Percentiles rank a stretch among this genome's conserved stretches.
Conservation (phyloP, 2,888 invertebrate genomes). For the Elmis aenea region DNA sequence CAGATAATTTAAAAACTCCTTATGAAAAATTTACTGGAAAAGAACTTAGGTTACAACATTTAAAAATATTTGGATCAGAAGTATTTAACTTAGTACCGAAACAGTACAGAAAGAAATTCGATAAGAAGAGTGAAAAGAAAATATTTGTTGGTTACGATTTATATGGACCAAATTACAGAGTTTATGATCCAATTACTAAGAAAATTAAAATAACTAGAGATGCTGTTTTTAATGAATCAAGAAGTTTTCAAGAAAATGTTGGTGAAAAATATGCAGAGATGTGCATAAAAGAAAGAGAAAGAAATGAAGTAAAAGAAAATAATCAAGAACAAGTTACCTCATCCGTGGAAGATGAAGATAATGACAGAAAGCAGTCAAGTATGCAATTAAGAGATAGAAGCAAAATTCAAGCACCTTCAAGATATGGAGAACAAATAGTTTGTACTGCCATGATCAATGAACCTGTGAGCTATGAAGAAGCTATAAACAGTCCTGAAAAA, state of each 20-base stretch:
- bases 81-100: slow-evolving; percentile 20
- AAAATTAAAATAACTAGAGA: slow-evolving; percentile 23
- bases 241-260: slow-evolving; percentile 1
- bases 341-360: no score
- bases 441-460: no score
- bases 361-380: no score
- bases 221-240: slow-evolving; percentile 25
- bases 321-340: no score
- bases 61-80: slow-evolving; percentile 6
- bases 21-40: slow-evolving; percentile 23
- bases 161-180: slow-evolving; percentile 19
- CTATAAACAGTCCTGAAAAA: no score
- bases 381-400: no score
- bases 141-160: slow-evolving; percentile 24
- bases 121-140: slow-evolving; percentile 17
- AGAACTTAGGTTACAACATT: slow-evolving; percentile 1
- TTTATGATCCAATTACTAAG: slow-evolving; percentile 19
- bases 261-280: no score
- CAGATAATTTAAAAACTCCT: slow-evolving; percentile 14
- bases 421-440: no score
- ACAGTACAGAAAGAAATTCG: slow-evolving; percentile 16
- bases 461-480: no score
- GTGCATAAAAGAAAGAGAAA: no score
- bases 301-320: no score
- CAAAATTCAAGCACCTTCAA: no score